Evolutionary conservation across 2,888 invertebrate species (phyloP).

Genomic region (Tupiocoris notatus): DNA sequence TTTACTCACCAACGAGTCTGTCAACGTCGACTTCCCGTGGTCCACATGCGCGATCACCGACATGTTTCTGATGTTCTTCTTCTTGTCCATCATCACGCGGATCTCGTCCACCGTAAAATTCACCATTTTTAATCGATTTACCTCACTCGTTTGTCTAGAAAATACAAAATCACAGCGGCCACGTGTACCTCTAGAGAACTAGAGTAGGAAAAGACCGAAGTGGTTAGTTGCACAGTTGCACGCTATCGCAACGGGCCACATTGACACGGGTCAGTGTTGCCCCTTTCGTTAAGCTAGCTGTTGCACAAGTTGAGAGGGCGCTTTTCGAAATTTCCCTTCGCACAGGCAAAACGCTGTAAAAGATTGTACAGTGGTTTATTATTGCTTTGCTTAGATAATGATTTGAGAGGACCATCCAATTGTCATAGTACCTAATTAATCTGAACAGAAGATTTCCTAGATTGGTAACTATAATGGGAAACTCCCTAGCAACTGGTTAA

Average conservation of each 20-base stretch:
- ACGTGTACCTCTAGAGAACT: not conserved
- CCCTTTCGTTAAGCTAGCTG: not conserved
- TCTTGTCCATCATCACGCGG: conserved; percentile 99
- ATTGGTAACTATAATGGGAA: no score
- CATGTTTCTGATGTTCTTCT: conserved; percentile 99
- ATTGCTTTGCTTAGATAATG: no score
- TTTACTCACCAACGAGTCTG: conserved; percentile 98
- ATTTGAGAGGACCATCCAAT: no score
- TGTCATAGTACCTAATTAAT: no score
- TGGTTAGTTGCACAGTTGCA: no score
- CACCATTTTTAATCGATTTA: conserved; percentile 65
- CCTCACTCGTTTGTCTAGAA: not conserved
- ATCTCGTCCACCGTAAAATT: conserved; percentile 99
- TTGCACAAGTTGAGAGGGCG: not conserved
- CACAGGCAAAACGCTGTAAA: no score
- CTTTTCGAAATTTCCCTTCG: no score
- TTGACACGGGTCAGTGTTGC: conserved; percentile 12
- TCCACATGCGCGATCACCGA: conserved; percentile 99
- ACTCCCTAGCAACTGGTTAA: no score
- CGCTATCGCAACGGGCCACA: conserved; percentile 11
- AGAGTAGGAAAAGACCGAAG: not conserved
- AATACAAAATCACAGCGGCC: not conserved
- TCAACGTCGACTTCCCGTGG: conserved; percentile 99
- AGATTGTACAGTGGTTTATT: no score
- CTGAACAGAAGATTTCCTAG: no score